phyloP scores from a whole-genome alignment of 2,888 invertebrate species.

The Polymixis lichenea region DNA sequence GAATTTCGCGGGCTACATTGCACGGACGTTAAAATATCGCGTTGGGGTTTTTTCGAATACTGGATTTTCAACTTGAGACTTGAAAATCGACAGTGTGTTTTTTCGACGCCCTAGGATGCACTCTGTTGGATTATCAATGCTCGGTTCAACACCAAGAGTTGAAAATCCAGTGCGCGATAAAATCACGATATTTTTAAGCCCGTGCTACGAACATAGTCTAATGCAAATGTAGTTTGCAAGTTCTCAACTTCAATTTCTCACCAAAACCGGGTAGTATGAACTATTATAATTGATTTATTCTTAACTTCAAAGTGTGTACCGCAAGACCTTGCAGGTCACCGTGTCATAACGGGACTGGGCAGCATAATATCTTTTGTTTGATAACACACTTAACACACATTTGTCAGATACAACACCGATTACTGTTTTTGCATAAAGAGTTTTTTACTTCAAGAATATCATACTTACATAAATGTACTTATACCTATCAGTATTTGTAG shows the following conservation, averaged over 20 bases:
- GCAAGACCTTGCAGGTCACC: slow-evolving; percentile 37
- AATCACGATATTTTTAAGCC: too few species aligned
- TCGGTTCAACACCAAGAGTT: too few species aligned
- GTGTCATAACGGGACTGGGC: slow-evolving; percentile 49
- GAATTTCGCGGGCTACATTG: background rate
- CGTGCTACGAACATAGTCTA: too few species aligned
- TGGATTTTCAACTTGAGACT: too few species aligned
- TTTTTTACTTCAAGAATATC: slow-evolving; percentile 3
- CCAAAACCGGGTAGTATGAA: background rate
- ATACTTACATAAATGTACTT: slow-evolving; percentile 11
- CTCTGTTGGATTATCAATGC: too few species aligned
- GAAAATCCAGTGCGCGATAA: too few species aligned
- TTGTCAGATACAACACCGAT: slow-evolving; percentile 1
- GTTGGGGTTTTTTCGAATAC: too few species aligned
- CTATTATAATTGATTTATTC: slow-evolving; percentile 12
- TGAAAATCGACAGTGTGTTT: too few species aligned
- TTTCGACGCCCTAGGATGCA: too few species aligned
- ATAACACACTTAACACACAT: slow-evolving; percentile 32
- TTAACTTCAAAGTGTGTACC: slow-evolving; percentile 32
- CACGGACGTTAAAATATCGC: too few species aligned
- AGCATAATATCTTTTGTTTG: slow-evolving; percentile 41
- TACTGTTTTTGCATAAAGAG: slow-evolving; percentile 21
- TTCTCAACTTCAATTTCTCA: background rate
- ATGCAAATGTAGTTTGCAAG: background rate
- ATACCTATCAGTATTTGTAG: too few species aligned